A percentile compares a stretch with the other conserved stretches of the same genome.
These are phyloP conservation scores for Macrochelys suwanniensis DNA, from an alignment of 2,797 vertebrate genomes.

Conservation along the genomic window DNA sequence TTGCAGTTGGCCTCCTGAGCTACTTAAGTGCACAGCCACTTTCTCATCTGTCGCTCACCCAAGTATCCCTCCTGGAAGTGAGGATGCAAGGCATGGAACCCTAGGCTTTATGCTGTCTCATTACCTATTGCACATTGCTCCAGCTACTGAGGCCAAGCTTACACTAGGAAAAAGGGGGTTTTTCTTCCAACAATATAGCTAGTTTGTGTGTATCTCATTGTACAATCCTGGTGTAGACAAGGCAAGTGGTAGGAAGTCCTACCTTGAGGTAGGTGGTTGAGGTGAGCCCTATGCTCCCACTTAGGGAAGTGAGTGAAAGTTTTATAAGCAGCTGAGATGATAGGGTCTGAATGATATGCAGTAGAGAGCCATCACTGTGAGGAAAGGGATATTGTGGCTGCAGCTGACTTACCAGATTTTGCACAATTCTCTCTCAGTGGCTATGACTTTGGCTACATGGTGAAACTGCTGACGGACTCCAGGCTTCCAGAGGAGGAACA, in stretches of 20 bases:
- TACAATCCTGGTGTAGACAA: rapidly evolving
- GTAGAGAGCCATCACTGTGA: background rate
- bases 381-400: background rate
- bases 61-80: background rate
- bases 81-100: background rate
- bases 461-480: slow-evolving; percentile 96
- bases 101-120: background rate
- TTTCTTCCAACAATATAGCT: background rate
- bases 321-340: background rate
- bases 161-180: background rate
- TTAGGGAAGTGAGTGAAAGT: background rate
- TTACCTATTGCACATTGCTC: background rate
- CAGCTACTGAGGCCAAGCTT: background rate
- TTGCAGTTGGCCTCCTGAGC: background rate
- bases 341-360: background rate
- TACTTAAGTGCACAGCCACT: background rate
- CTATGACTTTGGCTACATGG: slow-evolving; percentile 99
- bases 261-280: rapidly evolving
- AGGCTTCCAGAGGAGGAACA: slow-evolving; percentile 97
- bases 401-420: slow-evolving; percentile 25
- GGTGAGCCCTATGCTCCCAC: background rate
- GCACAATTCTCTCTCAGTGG: slow-evolving; percentile 83
- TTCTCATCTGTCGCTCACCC: background rate
- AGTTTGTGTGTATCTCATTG: background rate
- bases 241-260: background rate